Conservation (phyloP, 1,140 invertebrate species). For the Heliconius hermathena region DNA sequence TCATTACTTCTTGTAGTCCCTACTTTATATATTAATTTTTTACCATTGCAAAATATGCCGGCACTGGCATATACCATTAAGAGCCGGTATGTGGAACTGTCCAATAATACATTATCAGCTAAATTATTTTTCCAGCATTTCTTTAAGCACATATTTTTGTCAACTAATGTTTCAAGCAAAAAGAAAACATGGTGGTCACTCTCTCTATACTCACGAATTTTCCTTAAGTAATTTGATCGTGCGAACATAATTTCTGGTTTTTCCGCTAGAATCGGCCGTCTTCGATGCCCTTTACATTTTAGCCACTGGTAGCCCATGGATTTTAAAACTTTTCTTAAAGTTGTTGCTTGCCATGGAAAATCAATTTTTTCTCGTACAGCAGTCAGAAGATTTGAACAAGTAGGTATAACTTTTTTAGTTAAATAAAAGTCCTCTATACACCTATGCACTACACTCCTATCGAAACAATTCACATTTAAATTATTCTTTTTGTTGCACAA, state of each 20-base stretch:
- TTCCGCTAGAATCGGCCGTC: constrained; percentile 39
- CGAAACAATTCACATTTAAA: constrained; percentile 42
- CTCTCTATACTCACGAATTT: constrained; percentile 42
- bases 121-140: constrained; percentile 37
- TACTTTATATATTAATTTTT: constrained; percentile 36
- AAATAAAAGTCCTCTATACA: constrained; percentile 36
- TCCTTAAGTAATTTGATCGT: constrained; percentile 40
- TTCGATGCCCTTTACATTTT: constrained; percentile 24
- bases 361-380: constrained; percentile 43
- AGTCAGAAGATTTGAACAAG: constrained; percentile 35
- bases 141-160: constrained; percentile 32
- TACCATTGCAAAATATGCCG: constrained; percentile 35
- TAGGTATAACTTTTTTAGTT: constrained; percentile 38
- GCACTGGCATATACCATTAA: constrained; percentile 37
- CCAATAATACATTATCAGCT: constrained; percentile 31
- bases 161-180: constrained; percentile 43
- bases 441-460: constrained; percentile 36
- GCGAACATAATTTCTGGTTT: constrained; percentile 40
- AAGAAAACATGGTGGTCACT: constrained; percentile 41
- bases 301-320: constrained; percentile 35
- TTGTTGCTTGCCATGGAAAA: constrained; percentile 41
- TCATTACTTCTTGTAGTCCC: constrained; percentile 25
- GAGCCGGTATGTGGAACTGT: constrained; percentile 40
- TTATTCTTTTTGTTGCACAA: constrained; percentile 35
- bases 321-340: constrained; percentile 46